phyloP scores from a whole-genome alignment of 2,797 vertebrate genomes.

The Diceros bicornis region DNA sequence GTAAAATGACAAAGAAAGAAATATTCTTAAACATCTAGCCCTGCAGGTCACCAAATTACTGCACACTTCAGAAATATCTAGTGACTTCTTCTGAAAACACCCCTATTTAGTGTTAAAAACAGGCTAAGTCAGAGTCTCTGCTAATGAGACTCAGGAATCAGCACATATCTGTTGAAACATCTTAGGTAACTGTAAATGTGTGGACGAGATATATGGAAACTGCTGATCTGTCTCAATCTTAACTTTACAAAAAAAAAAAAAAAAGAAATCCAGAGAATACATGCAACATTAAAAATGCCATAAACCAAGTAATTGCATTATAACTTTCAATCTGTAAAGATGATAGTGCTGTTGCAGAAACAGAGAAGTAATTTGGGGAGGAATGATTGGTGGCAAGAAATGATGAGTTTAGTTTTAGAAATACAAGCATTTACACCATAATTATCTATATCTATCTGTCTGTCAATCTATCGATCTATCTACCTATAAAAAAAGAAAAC shows the following conservation, averaged over 20 bases:
- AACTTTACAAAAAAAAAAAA: neutral
- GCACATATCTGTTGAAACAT: neutral
- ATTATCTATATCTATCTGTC: neutral
- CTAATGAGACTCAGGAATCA: neutral
- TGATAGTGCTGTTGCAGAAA: neutral
- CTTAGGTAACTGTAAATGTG: neutral
- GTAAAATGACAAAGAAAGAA: neutral
- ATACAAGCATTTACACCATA: neutral
- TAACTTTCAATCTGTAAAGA: neutral
- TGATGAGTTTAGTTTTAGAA: neutral
- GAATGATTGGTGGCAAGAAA: neutral
- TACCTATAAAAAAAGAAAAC: neutral
- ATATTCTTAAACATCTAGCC: neutral
- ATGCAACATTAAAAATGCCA: neutral
- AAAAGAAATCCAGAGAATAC: neutral
- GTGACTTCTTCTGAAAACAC: neutral
- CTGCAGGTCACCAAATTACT: neutral
- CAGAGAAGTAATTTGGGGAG: neutral
- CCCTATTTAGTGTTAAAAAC: neutral
- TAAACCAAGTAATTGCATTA: neutral
- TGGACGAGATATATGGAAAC: neutral
- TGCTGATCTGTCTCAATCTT: neutral
- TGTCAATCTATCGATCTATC: neutral
- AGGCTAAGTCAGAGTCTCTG: neutral
- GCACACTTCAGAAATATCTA: neutral